These are phyloP conservation scores for Busseola fusca DNA, from an alignment of 2,888 invertebrate species.

Conservation along the genomic window DNA sequence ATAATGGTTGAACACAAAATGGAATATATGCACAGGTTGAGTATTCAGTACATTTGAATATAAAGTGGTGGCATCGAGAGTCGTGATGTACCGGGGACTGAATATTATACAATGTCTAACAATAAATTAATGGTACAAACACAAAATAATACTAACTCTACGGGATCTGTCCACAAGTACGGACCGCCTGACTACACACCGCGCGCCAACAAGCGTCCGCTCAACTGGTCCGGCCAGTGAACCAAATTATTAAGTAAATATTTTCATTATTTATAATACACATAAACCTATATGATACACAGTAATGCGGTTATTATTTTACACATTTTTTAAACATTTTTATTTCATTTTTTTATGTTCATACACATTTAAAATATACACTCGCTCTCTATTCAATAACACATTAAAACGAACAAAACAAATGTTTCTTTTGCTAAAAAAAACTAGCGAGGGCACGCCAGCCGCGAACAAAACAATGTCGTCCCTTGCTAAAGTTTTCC, in stretches of 20 bases:
- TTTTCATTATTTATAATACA: constrained; percentile 70
- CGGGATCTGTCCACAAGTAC: constrained; percentile 50
- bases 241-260: constrained; percentile 62
- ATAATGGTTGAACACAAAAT: constrained; percentile 47
- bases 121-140: constrained; percentile 56
- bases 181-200: constrained; percentile 39
- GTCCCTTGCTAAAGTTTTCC: constrained; percentile 43
- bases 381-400: constrained; percentile 38
- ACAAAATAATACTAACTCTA: constrained; percentile 52
- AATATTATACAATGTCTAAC: constrained; percentile 45
- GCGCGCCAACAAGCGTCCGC: constrained; percentile 40
- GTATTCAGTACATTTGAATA: constrained; percentile 41
- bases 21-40: constrained; percentile 42
- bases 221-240: constrained; percentile 79
- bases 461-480: constrained; percentile 2
- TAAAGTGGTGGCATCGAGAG: constrained; percentile 16
- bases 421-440: constrained; percentile 58
- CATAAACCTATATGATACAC: constrained; percentile 82
- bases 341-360: constrained; percentile 56
- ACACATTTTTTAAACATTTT: constrained; percentile 64
- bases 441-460: constrained; percentile 23
- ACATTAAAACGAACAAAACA: constrained; percentile 44
- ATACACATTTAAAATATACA: constrained; percentile 61
- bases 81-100: constrained; percentile 37
- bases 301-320: constrained; percentile 74